phyloP scores from a whole-genome alignment of 2,888 invertebrate species.

The Nomada fabriciana region DNA sequence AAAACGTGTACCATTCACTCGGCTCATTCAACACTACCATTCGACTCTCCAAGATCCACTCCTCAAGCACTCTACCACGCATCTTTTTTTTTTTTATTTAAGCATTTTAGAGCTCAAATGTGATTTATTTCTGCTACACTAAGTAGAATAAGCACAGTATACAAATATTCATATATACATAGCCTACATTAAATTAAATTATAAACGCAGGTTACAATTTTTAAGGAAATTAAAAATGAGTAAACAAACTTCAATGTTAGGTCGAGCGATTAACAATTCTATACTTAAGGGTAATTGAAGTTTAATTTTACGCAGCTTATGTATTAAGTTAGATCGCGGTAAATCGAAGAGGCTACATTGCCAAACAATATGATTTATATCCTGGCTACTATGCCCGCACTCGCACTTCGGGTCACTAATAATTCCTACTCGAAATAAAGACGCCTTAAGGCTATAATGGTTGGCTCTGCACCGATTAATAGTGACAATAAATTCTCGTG shows the following conservation, averaged over 20 bases:
- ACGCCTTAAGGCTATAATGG: constrained; percentile 10
- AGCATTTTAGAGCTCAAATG: too few species aligned
- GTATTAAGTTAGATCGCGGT: background rate
- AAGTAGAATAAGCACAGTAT: too few species aligned
- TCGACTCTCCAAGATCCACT: too few species aligned
- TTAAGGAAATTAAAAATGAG: too few species aligned
- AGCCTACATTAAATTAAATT: too few species aligned
- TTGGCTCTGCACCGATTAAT: constrained; percentile 14
- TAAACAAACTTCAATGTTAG: background rate
- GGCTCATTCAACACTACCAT: too few species aligned
- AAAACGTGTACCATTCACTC: too few species aligned
- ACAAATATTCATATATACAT: too few species aligned
- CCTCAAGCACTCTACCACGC: too few species aligned
- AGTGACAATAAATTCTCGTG: constrained; percentile 19
- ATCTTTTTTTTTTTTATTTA: too few species aligned
- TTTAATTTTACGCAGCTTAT: background rate
- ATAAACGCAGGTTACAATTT: too few species aligned
- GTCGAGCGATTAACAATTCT: background rate
- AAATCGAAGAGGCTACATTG: background rate
- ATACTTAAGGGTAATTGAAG: background rate
- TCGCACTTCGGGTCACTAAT: background rate
- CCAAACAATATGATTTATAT: constrained; percentile 7
- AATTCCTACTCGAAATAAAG: background rate
- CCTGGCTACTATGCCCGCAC: background rate
- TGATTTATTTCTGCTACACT: too few species aligned